These are phyloP conservation scores for Brachionus sp. DNA, from an alignment of 1,140 invertebrate genomes.

Conservation along the genomic window DNA sequence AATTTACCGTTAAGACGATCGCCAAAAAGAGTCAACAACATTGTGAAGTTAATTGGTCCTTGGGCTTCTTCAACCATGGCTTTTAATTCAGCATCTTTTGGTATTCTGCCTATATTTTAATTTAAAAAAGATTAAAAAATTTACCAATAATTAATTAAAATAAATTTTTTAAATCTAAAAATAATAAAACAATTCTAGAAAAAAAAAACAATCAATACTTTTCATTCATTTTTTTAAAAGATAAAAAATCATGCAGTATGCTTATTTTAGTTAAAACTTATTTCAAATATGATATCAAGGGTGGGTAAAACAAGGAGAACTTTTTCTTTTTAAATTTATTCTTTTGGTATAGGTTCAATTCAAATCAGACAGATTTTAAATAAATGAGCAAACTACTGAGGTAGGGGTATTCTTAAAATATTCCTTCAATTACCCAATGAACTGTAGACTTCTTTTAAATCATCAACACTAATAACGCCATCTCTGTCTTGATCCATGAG, in stretches of 20 bases:
- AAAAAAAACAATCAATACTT: not conserved
- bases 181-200: not conserved
- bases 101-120: constrained; percentile 64
- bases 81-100: constrained; percentile 82
- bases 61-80: constrained; percentile 83
- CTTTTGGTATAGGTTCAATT: too few species aligned
- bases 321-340: too few species aligned
- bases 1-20: constrained; percentile 54
- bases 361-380: too few species aligned
- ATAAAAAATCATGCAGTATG: not conserved
- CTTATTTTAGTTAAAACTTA: too few species aligned
- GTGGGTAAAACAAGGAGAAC: too few species aligned
- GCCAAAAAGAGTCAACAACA: constrained; percentile 84
- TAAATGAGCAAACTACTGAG: too few species aligned
- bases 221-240: not conserved
- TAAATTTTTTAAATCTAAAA: not conserved
- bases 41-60: constrained; percentile 91
- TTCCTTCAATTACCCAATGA: constrained; percentile 68
- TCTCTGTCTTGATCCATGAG: constrained; percentile 98
- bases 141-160: too few species aligned
- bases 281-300: too few species aligned
- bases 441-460: constrained; percentile 90
- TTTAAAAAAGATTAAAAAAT: not conserved
- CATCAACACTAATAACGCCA: constrained; percentile 89
- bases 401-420: not conserved